Conservation (phyloP, 1,140 invertebrate genomes). For the Cyrtorhinus lividipennis region DNA sequence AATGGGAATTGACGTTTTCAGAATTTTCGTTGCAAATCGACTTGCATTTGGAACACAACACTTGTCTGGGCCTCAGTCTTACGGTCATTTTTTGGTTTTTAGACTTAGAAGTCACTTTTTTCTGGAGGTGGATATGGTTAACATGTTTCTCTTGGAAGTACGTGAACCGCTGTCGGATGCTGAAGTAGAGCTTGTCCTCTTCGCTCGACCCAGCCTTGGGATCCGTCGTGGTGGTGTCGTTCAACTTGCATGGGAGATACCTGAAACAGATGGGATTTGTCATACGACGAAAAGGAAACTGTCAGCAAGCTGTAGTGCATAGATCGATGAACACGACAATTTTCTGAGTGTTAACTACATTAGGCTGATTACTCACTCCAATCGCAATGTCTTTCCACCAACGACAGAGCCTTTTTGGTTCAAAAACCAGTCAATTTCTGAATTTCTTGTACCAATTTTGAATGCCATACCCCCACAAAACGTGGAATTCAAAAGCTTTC, state of each 20-base stretch:
- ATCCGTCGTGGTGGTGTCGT: not conserved
- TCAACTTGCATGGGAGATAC: conserved; percentile 20
- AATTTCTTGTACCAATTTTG: too few species aligned
- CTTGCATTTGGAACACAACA: conserved; percentile 73
- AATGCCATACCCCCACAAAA: too few species aligned
- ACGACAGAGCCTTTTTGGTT: too few species aligned
- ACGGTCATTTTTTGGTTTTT: conserved; percentile 57
- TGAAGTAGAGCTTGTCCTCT: conserved; percentile 51
- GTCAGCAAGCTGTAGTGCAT: too few species aligned
- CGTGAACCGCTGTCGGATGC: conserved; percentile 60
- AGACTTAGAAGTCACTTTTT: conserved; percentile 26
- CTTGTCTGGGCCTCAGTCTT: conserved; percentile 61
- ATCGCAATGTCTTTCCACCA: too few species aligned
- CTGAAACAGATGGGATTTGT: conserved; percentile 45
- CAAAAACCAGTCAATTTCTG: too few species aligned
- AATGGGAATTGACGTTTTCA: conserved; percentile 51
- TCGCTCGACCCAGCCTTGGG: conserved; percentile 32
- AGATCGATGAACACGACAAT: too few species aligned
- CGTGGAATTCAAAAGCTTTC: too few species aligned
- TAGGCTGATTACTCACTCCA: too few species aligned
- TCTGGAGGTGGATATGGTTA: conserved; percentile 19
- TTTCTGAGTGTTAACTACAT: too few species aligned
- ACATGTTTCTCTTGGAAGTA: conserved; percentile 46
- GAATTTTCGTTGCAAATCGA: conserved; percentile 72
- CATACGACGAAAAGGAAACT: too few species aligned